Evolutionary conservation across 2,888 invertebrate species (phyloP), one percentile per base, ranked within the genome.

Genomic region (Drosophila falleni): DNA sequence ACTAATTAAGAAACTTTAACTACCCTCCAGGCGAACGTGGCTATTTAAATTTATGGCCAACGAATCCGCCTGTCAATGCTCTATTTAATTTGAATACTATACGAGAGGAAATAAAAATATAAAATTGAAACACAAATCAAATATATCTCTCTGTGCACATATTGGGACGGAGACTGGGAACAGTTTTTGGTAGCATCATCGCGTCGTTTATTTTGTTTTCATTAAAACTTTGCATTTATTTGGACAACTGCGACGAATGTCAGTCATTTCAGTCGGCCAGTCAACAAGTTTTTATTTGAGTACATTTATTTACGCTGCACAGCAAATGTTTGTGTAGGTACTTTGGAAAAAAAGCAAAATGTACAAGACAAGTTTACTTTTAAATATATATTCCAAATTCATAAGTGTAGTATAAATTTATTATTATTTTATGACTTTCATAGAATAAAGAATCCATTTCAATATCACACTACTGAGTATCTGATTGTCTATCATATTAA

Each of bases 171-270:
- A 15, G 35, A 44, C 42, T 44, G 46, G 9, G 41, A 41, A 54
- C 46, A 26, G 35, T 33, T 55, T 42, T 35, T 62, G 68, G 39
- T 58, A 23, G 19, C 54, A 56, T 76, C 61, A 61, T 16, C n/a
- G 26, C 16, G 16, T 23, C 53, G 54, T 74, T 79, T 85, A 74
- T 77, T 85, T 85, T 61, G 42, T 26, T 79, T 79, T 80, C 79
- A 85, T 83, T 85, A 83, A 83, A 83, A 82, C 68, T 81, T 78
- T 72, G 56, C 70, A 70, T 71, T 78, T 76, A 70, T 79, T 83
- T 78, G 63, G 58, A 51, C 73, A 51, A 44, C 59, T 60, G 55
- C 31, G 55, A 47, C 42, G 58, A 33, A 54, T 74, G 61, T 55
- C 71, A 53, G 56, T 42, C 68, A 61, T 15, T 47, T 42, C 15